Percentiles rank a stretch among this genome's conserved stretches.
phyloP scores from a whole-genome alignment of 1,140 invertebrate species.

The Protaetia brevitarsis region DNA sequence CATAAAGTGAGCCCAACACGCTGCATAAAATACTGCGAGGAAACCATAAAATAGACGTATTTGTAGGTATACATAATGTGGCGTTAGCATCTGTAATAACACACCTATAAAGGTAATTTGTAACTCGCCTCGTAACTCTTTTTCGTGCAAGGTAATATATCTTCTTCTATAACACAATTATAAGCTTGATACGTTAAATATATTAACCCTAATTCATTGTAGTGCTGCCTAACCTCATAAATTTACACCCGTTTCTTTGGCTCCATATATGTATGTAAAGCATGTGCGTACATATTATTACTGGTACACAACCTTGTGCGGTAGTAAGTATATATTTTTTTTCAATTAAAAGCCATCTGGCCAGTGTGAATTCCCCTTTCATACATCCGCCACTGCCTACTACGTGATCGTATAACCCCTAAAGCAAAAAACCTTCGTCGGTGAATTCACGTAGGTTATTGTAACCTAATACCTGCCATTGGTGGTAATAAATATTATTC shows the following conservation, averaged over 20 bases:
- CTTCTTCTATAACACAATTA: constrained; percentile 18
- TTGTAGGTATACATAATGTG: too few species aligned
- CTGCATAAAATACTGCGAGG: background rate
- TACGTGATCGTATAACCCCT: background rate
- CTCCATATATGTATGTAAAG: background rate
- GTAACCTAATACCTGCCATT: background rate
- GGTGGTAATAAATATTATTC: background rate
- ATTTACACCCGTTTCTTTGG: constrained; percentile 17
- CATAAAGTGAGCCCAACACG: too few species aligned
- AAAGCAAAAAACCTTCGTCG: background rate
- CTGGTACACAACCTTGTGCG: background rate
- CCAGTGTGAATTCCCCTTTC: constrained; percentile 16
- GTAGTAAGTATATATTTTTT: background rate
- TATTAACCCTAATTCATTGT: constrained; percentile 17
- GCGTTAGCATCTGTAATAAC: background rate
- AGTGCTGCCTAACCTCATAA: constrained; percentile 15
- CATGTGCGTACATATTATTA: background rate
- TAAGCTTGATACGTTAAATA: background rate
- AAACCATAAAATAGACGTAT: background rate
- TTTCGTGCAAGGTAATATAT: constrained; percentile 9
- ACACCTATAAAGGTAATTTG: constrained; percentile 12
- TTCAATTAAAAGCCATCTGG: constrained; percentile 20
- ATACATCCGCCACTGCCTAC: background rate
- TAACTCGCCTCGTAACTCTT: constrained; percentile 12
- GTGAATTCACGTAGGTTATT: background rate